Evolutionary conservation across 1,140 invertebrate species (phyloP), one percentile per base, ranked within the genome.

Genomic region (Pseudobourletiella spinata): DNA sequence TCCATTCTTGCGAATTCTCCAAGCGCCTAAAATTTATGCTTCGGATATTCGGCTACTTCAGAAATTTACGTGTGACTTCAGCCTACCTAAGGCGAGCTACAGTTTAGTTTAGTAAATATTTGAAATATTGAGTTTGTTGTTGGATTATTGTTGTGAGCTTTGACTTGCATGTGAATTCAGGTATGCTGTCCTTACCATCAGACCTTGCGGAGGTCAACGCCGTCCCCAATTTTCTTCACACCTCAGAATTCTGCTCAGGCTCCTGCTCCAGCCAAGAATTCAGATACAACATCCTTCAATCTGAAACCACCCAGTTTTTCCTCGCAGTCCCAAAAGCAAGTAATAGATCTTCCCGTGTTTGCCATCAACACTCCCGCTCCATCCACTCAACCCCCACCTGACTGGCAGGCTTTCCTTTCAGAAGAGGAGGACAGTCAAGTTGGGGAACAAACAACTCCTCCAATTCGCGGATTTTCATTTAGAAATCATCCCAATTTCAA

Each of bases 401-500:
- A 51, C 51, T 28, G 6, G 18, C 1, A 22, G 26, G 20, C 42
- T 25, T 44, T 61, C 26, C 8, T 48, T 43, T 24, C 44, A 22
- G 48, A 42, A 35, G 43, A 28, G 50, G 32, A 11, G 32, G 32
- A 22, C 59, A 55, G 14, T 18, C 14, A 22, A n/a, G n/a, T n/a
- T 18, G 4, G 28, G 15, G 15, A 8, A 26, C 2, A 60, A 11
- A 48, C 8, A 39, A 39, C 22, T 29, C n/a, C 18, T 14, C 22
- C 24, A 2, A 58, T n/a, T 43, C 18, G 14, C 3, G 44, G 29
- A 43, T 4, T 58, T 24, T 29, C 22, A 8, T 51, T 30, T 30
- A 24, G 29, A 54, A 46, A 55, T 26, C 64, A 65, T 48, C 54
- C 35, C 25, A 60, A 64, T 32, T 69, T 69, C 32, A 30, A 18